Percentiles rank a stretch among this genome's conserved stretches.
Evolutionary conservation across 2,113 vertebrate species (phyloP).

Genomic region (Gasterosteus aculeatus): DNA sequence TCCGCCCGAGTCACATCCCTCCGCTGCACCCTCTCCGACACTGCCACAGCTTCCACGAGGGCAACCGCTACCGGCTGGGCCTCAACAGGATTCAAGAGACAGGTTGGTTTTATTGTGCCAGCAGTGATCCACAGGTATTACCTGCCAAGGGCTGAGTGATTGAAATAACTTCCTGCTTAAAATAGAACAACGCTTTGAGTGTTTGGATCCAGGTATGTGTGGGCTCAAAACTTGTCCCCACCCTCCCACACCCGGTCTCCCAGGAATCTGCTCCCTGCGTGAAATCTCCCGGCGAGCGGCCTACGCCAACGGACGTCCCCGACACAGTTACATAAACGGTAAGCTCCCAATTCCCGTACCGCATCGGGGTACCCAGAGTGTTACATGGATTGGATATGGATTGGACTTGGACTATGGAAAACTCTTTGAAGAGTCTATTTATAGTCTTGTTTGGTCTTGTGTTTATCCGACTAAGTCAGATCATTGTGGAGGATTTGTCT

Average conservation of each 20-base stretch:
- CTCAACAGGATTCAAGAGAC: constrained; percentile 72
- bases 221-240: constrained; percentile 14
- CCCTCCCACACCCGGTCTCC: constrained; percentile 21
- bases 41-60: constrained; percentile 72
- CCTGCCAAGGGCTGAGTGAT: neutral
- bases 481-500: constrained; percentile 75
- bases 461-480: constrained; percentile 75
- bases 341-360: constrained; percentile 42
- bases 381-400: constrained; percentile 63
- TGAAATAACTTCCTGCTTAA: neutral
- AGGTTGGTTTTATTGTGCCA: constrained; percentile 47
- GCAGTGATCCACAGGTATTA: neutral
- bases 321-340: constrained; percentile 62
- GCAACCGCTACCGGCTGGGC: constrained; percentile 57
- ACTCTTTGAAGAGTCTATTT: constrained; percentile 74
- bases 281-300: constrained; percentile 74
- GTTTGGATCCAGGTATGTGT: constrained; percentile 11
- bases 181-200: neutral
- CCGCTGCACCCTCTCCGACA: constrained; percentile 70
- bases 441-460: constrained; percentile 73
- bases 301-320: constrained; percentile 61
- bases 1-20: constrained; percentile 56
- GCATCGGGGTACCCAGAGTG: constrained; percentile 59
- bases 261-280: constrained; percentile 72
- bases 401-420: constrained; percentile 50